Percentiles rank a stretch among this genome's conserved stretches.
Evolutionary conservation across 2,113 vertebrate genomes (phyloP).

Genomic region (Baryphthengus martii): DNA sequence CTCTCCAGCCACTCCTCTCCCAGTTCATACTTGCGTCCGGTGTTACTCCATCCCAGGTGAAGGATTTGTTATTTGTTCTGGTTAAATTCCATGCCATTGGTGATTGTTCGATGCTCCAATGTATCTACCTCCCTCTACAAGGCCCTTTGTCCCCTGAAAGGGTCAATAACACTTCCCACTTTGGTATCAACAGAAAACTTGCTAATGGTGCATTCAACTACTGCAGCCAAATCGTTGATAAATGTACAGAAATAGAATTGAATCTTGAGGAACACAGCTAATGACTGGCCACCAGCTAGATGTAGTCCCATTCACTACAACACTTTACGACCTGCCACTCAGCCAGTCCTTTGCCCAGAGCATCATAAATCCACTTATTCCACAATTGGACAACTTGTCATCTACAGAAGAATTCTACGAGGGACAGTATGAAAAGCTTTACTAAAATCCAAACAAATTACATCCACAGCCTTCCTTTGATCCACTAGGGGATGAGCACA

Average conservation of each 20-base stretch:
- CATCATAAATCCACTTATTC: neutral
- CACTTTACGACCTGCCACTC: neutral
- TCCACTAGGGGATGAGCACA: neutral
- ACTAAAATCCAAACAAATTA: neutral
- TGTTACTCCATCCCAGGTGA: too few relatives aligned
- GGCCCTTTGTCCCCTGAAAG: neutral
- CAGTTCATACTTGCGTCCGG: too few relatives aligned
- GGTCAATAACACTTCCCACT: neutral
- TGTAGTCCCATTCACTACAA: too few relatives aligned
- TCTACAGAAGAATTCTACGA: neutral
- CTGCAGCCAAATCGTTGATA: neutral
- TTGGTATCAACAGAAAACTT: neutral
- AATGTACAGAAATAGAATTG: neutral
- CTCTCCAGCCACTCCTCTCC: too few relatives aligned
- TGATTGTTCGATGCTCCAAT: neutral
- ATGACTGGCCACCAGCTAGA: too few relatives aligned
- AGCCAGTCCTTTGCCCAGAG: neutral
- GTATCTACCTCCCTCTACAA: neutral
- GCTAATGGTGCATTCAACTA: neutral
- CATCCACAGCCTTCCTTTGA: neutral
- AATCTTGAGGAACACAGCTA: neutral
- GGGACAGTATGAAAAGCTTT: neutral
- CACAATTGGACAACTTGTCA: neutral
- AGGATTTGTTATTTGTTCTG: too few relatives aligned
- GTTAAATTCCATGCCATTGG: neutral